Evolutionary conservation across 2,888 invertebrate genomes (phyloP), one percentile per base, ranked within the genome.

Genomic region (Aspidapion aeneum): DNA sequence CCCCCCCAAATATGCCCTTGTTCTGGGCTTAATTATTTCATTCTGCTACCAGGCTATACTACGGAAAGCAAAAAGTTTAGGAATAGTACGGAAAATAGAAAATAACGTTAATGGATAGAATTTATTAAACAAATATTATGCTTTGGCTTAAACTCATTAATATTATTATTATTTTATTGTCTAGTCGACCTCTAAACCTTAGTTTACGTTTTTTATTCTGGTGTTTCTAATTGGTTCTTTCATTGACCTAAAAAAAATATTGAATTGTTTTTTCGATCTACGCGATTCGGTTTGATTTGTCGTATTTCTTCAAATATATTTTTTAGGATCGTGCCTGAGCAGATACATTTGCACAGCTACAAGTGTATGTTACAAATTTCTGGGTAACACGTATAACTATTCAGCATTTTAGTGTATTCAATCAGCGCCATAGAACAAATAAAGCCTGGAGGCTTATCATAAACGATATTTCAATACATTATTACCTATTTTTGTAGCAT

Each of bases 361-460:
- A 58, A 3, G 12, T 58, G 58, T 60, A 60, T 59, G 20, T 60
- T 59, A 58, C 20, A 18, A 59, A 35, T 35, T 35, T 55, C 16
- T 59, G 60, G 60, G 58, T 59, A 17, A 9, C 7, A 12, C 57
- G 54, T 3, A 18, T n/a, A 9, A 59, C 52, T 3, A 58, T 57
- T 2, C 56, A n/a, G 20, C 60, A 60, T 60, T 60, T 60, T 51
- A 60, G 61, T 19, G 61, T 60, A 21, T 60, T 60, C 22, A 16
- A 20, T 5, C 57, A 60, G 35, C 61, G 61, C 9, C 56, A 60
- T 54, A 60, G 56, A n/a, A 59, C 60, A 57, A 59, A 59, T 55
- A 59, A 58, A 49, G 58, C 16, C 58, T 59, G 51, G 57, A 60
- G 48, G 12, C 61, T 49, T 60, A 60, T 22, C 57, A 60, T 21